Conservation (phyloP, 2,797 vertebrate species). For the Enteromius treurensis region DNA sequence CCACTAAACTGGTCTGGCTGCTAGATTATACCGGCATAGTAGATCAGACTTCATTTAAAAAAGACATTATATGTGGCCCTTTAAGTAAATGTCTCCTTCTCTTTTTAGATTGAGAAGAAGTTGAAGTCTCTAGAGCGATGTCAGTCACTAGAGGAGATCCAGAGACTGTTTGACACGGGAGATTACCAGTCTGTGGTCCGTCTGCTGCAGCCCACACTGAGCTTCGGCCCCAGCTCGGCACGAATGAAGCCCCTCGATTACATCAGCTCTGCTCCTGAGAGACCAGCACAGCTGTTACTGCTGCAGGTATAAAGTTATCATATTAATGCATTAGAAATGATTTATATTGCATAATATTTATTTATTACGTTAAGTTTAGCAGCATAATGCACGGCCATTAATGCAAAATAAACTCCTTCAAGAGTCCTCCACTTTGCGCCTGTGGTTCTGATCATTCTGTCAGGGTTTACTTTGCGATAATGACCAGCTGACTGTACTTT, state of each 20-base stretch:
- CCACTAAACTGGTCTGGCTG: not conserved
- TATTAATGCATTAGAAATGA: not conserved
- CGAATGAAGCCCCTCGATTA: conserved; percentile 88
- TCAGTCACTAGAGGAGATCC: conserved; percentile 97
- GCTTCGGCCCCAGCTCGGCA: conserved; percentile 75
- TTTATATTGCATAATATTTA: not conserved
- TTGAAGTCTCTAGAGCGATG: conserved; percentile 95
- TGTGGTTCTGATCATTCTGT: not conserved
- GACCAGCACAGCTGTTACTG: conserved; percentile 92
- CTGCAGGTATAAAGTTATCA: conserved; percentile 81
- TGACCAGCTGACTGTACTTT: not conserved
- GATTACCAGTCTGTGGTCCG: conserved; percentile 90
- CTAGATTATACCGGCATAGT: not conserved
- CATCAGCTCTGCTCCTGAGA: conserved; percentile 91
- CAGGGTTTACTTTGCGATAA: not conserved
- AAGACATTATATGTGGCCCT: no score
- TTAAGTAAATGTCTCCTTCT: not conserved
- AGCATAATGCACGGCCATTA: not conserved
- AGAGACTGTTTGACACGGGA: conserved; percentile 90
- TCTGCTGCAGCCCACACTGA: conserved; percentile 89
- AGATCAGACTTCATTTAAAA: not conserved
- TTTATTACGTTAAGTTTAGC: not conserved
- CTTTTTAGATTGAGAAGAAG: conserved; percentile 91
- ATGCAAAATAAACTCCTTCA: not conserved
- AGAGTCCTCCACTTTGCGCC: not conserved